Evolutionary conservation across 2,888 invertebrate genomes (phyloP), one percentile per base, ranked within the genome.

Genomic region (Isotomurus palustris): DNA sequence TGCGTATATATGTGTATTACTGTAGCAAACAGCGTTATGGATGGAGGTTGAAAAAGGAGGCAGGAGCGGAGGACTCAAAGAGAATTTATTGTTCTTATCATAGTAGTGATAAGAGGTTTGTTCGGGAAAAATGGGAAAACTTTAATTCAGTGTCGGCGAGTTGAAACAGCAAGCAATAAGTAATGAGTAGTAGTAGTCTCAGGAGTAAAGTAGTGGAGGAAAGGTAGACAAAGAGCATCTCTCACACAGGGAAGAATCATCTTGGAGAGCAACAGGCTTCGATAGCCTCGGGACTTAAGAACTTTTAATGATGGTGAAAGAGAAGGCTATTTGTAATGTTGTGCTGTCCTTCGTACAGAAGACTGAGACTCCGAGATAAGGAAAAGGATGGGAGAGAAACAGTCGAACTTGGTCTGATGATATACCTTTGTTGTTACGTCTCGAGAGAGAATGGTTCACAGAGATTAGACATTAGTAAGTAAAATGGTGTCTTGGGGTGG

Each of bases 51-150:
- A 24, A 24, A 40, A n/a, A 17, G 40, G 6, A 43, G 24, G 43
- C 21, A 62, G 63, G 55, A 60, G 67, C 69, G 66, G 66, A 60
- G 53, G 55, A 49, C 56, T 67, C 67, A 70, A 70, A 70, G 68
- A 62, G 61, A 70, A 69, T 70, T 70, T 70, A 70, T 67, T 70
- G 65, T 68, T 68, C 68, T 70, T 70, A 70, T 70, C 70, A 66
- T 70, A 64, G 56, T 64, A 64, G 67, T 70, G 70, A 70, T 70
- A 70, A 70, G 69, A 69, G 67, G 64, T 61, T 59, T 66, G 60
- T 56, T 68, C 66, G 68, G 67, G 66, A 62, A 66, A 66, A 68
- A 68, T 66, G 66, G 62, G 54, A 62, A 62, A 59, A 45, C 60
- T 57, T 64, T 58, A 53, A 56, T 60, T 58, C 49, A n/a, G 36